These are phyloP conservation scores for Sitobion miscanthi DNA, from an alignment of 1,140 invertebrate genomes.

Conservation along the genomic window DNA sequence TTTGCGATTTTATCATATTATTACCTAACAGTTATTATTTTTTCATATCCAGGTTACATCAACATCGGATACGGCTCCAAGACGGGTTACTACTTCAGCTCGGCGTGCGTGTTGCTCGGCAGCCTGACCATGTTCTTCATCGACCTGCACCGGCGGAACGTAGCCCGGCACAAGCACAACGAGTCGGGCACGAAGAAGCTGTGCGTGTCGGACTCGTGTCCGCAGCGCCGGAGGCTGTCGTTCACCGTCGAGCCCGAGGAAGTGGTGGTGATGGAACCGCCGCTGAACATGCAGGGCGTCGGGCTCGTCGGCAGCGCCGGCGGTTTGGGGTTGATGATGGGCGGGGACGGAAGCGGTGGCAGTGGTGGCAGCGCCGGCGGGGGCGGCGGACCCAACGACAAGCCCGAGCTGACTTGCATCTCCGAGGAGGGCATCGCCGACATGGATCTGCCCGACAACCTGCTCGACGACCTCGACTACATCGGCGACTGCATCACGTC, in stretches of 20 bases:
- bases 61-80: constrained; percentile 76
- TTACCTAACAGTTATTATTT: not conserved
- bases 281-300: constrained; percentile 65
- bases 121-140: constrained; percentile 80
- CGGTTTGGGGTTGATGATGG: constrained; percentile 66
- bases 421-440: constrained; percentile 86
- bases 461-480: constrained; percentile 81
- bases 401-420: constrained; percentile 83
- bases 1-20: not conserved
- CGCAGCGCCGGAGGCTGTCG: constrained; percentile 67
- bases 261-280: constrained; percentile 63
- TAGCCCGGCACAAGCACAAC: constrained; percentile 72
- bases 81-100: constrained; percentile 82
- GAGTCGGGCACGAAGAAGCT: constrained; percentile 68
- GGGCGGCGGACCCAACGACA: constrained; percentile 62
- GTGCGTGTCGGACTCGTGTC: constrained; percentile 68
- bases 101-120: constrained; percentile 76
- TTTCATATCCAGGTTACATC: constrained; percentile 72
- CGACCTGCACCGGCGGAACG: constrained; percentile 75
- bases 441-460: constrained; percentile 81
- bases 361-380: constrained; percentile 79
- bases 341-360: constrained; percentile 60
- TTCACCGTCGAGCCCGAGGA: constrained; percentile 70
- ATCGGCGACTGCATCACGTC: constrained; percentile 86
- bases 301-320: constrained; percentile 87